These are phyloP conservation scores for Trachemys scripta DNA, from an alignment of 2,113 vertebrate species.

Conservation along the genomic window DNA sequence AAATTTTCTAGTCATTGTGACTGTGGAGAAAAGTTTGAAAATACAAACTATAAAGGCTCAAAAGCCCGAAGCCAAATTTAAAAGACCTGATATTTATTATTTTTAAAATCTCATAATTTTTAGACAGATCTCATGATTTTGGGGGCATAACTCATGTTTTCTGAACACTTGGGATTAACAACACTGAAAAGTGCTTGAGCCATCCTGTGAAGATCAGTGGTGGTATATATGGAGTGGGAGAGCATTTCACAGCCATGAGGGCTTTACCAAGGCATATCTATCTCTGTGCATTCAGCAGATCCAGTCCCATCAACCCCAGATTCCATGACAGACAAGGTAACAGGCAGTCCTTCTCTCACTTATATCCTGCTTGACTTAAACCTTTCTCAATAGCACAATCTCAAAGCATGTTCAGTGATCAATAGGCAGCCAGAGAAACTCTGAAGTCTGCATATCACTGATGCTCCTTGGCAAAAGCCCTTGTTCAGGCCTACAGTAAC, in stretches of 20 bases:
- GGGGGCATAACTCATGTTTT: background rate
- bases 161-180: background rate
- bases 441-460: conserved; percentile 44
- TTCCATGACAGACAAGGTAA: background rate
- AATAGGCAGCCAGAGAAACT: conserved; percentile 27
- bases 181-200: background rate
- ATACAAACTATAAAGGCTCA: background rate
- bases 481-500: conserved; percentile 54
- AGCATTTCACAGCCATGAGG: background rate
- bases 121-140: background rate
- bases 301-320: background rate
- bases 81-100: background rate
- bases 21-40: background rate
- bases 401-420: background rate
- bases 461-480: conserved; percentile 45
- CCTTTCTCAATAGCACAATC: background rate
- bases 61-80: background rate
- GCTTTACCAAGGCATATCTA: background rate
- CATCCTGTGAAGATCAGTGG: background rate
- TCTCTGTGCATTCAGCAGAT: background rate
- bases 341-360: background rate
- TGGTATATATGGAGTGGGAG: background rate
- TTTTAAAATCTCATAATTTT: background rate
- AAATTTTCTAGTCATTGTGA: background rate
- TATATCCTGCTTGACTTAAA: background rate